phyloP scores from a whole-genome alignment of 2,797 vertebrate genomes.

The Cyclopterus lumpus region DNA sequence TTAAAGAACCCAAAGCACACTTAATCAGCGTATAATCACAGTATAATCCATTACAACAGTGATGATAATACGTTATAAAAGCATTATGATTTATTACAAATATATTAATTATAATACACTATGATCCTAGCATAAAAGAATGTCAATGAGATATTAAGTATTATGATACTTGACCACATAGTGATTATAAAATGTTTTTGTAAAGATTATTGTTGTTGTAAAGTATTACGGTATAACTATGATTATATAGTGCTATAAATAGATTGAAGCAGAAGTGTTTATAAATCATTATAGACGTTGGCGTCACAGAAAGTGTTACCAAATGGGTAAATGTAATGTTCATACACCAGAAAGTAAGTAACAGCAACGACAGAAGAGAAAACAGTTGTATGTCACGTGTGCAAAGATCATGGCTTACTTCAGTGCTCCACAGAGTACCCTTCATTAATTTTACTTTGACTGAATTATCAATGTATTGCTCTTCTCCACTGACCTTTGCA shows the following conservation, averaged over 20 bases:
- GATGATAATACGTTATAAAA: neutral
- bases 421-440: slow-evolving; percentile 14
- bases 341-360: neutral
- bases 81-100: neutral
- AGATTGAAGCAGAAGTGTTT: neutral
- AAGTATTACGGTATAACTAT: neutral
- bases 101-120: neutral
- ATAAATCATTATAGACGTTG: neutral
- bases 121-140: neutral
- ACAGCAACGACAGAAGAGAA: neutral
- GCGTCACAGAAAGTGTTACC: neutral
- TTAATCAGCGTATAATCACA: neutral
- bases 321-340: neutral
- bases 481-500: slow-evolving; percentile 86
- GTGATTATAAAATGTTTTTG: neutral
- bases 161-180: neutral
- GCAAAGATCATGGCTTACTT: neutral
- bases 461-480: slow-evolving; percentile 14
- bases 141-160: neutral
- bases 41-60: neutral
- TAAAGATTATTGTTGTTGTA: neutral
- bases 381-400: neutral
- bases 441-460: slow-evolving; percentile 38
- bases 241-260: neutral
- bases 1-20: neutral